phyloP scores from a whole-genome alignment of 2,797 vertebrate genomes.

The Propithecus deckenii region DNA sequence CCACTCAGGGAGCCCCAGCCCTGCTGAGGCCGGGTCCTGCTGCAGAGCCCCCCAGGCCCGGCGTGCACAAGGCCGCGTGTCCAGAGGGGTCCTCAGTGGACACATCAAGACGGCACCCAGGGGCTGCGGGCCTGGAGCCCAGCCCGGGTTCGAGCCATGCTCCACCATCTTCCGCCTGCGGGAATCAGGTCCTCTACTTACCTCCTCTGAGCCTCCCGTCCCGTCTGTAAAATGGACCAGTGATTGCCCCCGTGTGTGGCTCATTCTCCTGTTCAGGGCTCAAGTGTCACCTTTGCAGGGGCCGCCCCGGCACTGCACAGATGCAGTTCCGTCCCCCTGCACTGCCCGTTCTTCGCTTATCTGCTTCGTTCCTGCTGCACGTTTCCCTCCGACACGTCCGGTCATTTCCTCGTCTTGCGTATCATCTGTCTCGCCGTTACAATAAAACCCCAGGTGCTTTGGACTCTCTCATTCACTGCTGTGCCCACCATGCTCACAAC shows the following conservation, averaged over 20 bases:
- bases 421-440: background rate
- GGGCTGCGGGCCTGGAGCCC: background rate
- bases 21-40: background rate
- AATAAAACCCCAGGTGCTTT: background rate
- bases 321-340: too few species aligned
- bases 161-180: background rate
- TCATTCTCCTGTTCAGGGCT: background rate
- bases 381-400: background rate
- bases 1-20: background rate
- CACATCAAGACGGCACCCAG: accelerated
- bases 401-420: background rate
- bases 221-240: background rate
- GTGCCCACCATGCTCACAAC: background rate
- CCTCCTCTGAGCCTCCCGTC: background rate
- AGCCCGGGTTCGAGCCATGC: background rate
- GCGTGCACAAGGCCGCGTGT: background rate
- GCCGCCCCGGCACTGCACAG: background rate
- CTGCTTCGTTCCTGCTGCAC: background rate
- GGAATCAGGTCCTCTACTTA: background rate
- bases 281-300: background rate
- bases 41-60: background rate
- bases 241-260: accelerated
- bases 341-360: background rate
- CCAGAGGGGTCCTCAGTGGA: too few species aligned
- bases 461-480: background rate